Conservation (phyloP, 2,113 vertebrate genomes). For the Neofelis nebulosa region DNA sequence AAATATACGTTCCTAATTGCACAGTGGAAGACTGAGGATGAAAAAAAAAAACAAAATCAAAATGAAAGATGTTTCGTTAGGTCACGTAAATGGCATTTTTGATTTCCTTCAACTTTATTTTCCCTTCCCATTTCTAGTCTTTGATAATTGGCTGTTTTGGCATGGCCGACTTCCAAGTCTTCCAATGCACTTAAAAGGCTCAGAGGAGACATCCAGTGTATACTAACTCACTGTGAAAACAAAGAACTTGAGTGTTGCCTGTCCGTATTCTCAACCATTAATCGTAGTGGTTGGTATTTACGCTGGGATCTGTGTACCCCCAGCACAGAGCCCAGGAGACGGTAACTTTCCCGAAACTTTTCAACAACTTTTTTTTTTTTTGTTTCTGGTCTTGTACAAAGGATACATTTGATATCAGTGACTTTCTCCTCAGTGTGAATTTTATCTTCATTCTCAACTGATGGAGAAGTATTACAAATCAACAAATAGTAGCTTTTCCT, state of each 20-base stretch:
- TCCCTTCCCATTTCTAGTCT: constrained; percentile 59
- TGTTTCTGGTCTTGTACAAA: background rate
- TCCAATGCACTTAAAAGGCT: constrained; percentile 75
- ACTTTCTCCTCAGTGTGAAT: background rate
- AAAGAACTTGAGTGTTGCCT: constrained; percentile 78
- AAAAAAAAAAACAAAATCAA: constrained; percentile 6
- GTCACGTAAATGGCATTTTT: constrained; percentile 39
- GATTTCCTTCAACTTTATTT: constrained; percentile 39
- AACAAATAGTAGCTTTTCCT: background rate
- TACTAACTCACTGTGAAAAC: constrained; percentile 85
- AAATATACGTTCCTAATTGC: constrained; percentile 52
- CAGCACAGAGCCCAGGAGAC: constrained; percentile 54
- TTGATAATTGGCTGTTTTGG: constrained; percentile 68
- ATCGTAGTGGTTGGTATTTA: constrained; percentile 70
- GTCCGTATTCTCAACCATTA: constrained; percentile 67
- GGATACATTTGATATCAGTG: constrained; percentile 19
- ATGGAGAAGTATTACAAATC: background rate
- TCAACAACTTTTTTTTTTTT: constrained; percentile 16
- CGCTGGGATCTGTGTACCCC: constrained; percentile 39
- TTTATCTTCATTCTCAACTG: background rate
- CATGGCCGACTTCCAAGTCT: constrained; percentile 68
- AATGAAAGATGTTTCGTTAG: constrained; percentile 45
- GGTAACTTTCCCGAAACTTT: constrained; percentile 65
- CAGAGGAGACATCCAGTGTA: constrained; percentile 76
- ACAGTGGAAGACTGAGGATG: constrained; percentile 35